phyloP scores from a whole-genome alignment of 2,113 vertebrate genomes.

The Myanophis thanlyinensis region DNA sequence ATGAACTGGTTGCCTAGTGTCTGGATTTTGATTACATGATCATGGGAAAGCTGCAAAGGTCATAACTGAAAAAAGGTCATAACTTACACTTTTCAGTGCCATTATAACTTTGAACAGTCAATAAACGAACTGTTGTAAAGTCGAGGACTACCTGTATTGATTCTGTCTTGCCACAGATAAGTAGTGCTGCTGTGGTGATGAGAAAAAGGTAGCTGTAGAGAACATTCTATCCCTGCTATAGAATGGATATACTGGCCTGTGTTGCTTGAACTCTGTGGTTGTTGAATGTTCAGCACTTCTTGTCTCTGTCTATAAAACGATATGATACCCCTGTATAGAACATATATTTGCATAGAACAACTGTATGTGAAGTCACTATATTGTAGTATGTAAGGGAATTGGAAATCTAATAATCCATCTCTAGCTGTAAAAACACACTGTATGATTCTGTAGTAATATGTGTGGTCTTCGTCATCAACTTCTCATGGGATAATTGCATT shows the following conservation, averaged over 20 bases:
- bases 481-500: background rate
- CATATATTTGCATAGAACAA: background rate
- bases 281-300: background rate
- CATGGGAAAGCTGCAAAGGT: too few relatives aligned
- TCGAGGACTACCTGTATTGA: background rate
- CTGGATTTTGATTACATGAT: too few relatives aligned
- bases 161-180: background rate
- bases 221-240: background rate
- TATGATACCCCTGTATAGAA: background rate
- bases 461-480: background rate
- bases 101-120: too few relatives aligned
- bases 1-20: too few relatives aligned
- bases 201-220: background rate
- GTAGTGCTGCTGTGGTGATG: background rate
- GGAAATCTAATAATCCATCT: background rate
- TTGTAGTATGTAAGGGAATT: background rate
- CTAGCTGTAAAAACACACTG: background rate
- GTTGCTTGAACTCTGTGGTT: background rate
- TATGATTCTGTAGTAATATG: background rate
- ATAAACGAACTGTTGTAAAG: too few relatives aligned
- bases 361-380: background rate
- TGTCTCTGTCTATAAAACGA: background rate
- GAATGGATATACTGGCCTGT: background rate
- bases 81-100: too few relatives aligned
- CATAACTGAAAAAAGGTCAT: too few relatives aligned